Evolutionary conservation across 2,888 invertebrate species (phyloP).

Genomic region (Sepioteuthis lessoniana): DNA sequence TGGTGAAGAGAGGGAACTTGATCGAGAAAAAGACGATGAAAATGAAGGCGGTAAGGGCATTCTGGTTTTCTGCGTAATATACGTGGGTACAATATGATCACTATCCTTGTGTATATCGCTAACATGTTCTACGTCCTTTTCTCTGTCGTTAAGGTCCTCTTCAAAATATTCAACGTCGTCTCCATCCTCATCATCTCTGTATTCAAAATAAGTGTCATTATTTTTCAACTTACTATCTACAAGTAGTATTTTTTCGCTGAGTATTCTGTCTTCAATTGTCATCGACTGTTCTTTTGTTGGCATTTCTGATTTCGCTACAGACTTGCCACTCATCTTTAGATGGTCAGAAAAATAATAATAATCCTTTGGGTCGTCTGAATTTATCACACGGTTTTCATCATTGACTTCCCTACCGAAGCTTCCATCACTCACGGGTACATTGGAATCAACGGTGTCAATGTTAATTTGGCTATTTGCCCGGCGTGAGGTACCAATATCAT

Average conservation of each 20-base stretch:
- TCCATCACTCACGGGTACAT: background rate
- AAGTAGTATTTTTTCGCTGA: background rate
- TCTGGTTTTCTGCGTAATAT: background rate
- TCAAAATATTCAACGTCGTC: background rate
- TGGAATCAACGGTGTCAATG: background rate
- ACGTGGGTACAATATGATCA: background rate
- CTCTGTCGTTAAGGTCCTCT: background rate
- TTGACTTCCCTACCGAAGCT: background rate
- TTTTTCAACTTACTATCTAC: background rate
- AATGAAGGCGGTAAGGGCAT: background rate
- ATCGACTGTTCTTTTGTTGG: background rate
- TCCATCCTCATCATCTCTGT: background rate
- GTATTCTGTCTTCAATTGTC: background rate
- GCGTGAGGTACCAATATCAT: background rate
- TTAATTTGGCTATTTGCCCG: background rate
- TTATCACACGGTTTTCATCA: background rate
- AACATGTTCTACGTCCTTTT: background rate
- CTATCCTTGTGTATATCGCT: background rate
- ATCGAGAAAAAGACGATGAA: background rate
- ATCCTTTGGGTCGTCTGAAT: background rate
- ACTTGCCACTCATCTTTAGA: background rate
- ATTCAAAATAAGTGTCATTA: conserved; percentile 14
- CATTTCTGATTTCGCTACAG: background rate
- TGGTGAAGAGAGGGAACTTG: background rate
- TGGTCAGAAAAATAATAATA: background rate